Conservation (phyloP, 2,797 vertebrate species). For the Octomys mimax region DNA sequence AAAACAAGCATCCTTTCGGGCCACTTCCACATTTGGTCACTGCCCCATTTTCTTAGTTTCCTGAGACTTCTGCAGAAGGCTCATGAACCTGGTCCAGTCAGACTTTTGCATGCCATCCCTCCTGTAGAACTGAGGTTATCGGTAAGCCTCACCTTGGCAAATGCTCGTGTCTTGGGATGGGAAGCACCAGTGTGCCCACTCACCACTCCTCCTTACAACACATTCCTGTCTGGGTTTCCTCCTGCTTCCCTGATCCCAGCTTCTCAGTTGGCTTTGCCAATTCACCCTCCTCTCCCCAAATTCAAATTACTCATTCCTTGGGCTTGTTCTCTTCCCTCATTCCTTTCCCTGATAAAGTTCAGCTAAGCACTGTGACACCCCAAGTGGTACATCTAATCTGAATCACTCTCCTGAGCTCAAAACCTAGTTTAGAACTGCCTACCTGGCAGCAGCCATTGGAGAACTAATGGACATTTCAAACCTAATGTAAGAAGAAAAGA, state of each 20-base stretch:
- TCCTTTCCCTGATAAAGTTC: neutral
- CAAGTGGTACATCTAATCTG: neutral
- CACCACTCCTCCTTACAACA: neutral
- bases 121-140: neutral
- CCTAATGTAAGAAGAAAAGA: neutral
- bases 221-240: neutral
- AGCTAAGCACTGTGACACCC: neutral
- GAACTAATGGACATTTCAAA: neutral
- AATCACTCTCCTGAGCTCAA: neutral
- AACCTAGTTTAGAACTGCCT: neutral
- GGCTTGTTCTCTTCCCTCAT: neutral
- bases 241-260: neutral
- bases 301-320: neutral
- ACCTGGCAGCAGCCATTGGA: neutral
- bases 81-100: neutral
- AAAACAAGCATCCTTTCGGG: neutral
- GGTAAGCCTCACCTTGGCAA: neutral
- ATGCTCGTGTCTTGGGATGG: neutral
- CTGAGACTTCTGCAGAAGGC: neutral
- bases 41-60: neutral
- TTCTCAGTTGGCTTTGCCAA: neutral
- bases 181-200: neutral
- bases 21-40: neutral
- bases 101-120: rapidly evolving
- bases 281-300: neutral